Conservation (phyloP, 2,113 vertebrate species). For the Trogon melanurus region DNA sequence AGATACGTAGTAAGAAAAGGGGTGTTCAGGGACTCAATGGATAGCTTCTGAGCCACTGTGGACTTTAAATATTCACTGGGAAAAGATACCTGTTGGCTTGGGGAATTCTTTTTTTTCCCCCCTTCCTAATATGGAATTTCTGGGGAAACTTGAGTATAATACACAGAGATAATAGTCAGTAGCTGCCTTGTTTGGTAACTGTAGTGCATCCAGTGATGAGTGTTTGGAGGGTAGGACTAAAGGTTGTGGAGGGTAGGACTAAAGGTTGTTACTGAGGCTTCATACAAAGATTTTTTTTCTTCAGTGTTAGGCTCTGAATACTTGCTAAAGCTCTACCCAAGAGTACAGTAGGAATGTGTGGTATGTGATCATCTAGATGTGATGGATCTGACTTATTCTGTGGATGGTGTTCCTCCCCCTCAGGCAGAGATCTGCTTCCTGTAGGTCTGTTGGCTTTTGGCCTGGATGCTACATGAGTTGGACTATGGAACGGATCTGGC, state of each 20-base stretch:
- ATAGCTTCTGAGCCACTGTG: background rate
- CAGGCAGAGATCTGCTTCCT: background rate
- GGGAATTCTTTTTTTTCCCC: background rate
- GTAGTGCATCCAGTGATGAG: background rate
- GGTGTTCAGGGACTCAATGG: background rate
- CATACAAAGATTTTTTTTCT: background rate
- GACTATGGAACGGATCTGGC: background rate
- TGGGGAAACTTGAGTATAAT: fast-evolving
- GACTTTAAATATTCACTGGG: background rate
- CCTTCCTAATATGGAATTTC: background rate
- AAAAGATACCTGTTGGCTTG: background rate
- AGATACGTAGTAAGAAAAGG: background rate
- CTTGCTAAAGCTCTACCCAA: background rate
- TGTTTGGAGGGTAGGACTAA: background rate
- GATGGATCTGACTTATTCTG: background rate
- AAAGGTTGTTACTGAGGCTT: background rate
- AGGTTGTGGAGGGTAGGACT: background rate
- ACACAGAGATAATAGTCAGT: background rate
- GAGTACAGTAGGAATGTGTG: background rate
- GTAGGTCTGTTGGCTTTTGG: background rate
- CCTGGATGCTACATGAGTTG: background rate
- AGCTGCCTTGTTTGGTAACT: background rate
- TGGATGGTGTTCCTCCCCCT: background rate
- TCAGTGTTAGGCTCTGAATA: background rate
- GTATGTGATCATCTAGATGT: background rate